Percentiles rank a stretch among this genome's conserved stretches.
phyloP scores from a whole-genome alignment of 2,888 invertebrate genomes.

The Chorisops tibialis region DNA sequence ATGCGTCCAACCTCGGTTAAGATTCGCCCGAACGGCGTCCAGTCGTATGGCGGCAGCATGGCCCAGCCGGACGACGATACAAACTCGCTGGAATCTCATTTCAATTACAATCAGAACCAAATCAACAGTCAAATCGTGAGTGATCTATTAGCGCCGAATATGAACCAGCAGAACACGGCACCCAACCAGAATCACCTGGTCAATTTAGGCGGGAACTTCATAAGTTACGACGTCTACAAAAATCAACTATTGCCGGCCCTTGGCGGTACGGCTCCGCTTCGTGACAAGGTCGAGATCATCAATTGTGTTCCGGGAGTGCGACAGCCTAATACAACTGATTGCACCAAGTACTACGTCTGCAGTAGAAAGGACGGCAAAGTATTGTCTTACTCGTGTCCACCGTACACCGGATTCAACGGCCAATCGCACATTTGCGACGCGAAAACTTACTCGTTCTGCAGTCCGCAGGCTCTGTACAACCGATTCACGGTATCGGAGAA shows the following conservation, averaged over 20 bases:
- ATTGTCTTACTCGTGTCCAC: slow-evolving; percentile 53
- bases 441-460: slow-evolving; percentile 48
- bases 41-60: background rate
- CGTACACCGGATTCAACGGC: slow-evolving; percentile 54
- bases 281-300: slow-evolving; percentile 42
- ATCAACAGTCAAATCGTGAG: slow-evolving; percentile 33
- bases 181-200: slow-evolving; percentile 37
- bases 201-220: slow-evolving; percentile 46
- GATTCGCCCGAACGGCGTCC: slow-evolving; percentile 44
- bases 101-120: slow-evolving; percentile 4
- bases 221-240: slow-evolving; percentile 46
- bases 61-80: background rate
- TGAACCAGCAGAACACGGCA: background rate
- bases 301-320: slow-evolving; percentile 52
- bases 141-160: slow-evolving; percentile 33
- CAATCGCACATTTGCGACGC: slow-evolving; percentile 53
- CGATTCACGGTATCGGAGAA: slow-evolving; percentile 43
- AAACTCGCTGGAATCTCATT: slow-evolving; percentile 6
- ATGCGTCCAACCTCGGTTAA: slow-evolving; percentile 41
- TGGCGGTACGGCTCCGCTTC: background rate
- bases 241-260: slow-evolving; percentile 43
- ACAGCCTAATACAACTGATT: slow-evolving; percentile 54
- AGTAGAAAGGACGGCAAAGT: slow-evolving; percentile 51
- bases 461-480: slow-evolving; percentile 38
- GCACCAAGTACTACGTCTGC: slow-evolving; percentile 55